Evolutionary conservation across 2,888 invertebrate genomes (phyloP).

Genomic region (Nephrocerus scutellatus): DNA sequence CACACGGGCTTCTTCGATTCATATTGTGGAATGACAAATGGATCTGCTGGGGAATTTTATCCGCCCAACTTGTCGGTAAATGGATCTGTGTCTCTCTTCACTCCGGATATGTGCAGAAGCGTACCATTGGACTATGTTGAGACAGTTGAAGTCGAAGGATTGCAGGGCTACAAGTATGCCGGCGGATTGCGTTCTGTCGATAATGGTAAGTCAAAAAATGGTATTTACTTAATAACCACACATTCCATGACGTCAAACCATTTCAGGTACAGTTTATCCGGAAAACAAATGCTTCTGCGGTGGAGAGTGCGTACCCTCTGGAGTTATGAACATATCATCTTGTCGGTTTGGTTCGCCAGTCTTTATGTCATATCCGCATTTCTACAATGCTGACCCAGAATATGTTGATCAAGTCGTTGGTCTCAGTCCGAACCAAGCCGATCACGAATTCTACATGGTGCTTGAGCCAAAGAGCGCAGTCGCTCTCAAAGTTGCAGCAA

Average conservation of each 20-base stretch:
- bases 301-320: conserved; percentile 65
- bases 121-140: conserved; percentile 56
- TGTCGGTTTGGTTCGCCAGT: conserved; percentile 76
- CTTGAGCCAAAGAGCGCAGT: conserved; percentile 71
- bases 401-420: conserved; percentile 61
- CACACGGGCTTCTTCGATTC: conserved; percentile 51
- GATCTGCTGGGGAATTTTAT: conserved; percentile 76
- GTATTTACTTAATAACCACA: background rate
- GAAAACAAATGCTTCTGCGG: conserved; percentile 67
- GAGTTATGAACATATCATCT: conserved; percentile 69
- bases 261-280: conserved; percentile 53
- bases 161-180: conserved; percentile 61
- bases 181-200: conserved; percentile 60
- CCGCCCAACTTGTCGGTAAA: conserved; percentile 57
- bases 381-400: conserved; percentile 65
- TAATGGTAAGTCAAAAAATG: conserved; percentile 51
- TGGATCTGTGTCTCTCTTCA: conserved; percentile 56
- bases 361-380: conserved; percentile 79
- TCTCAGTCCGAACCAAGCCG: conserved; percentile 55
- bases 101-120: conserved; percentile 69
- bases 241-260: background rate
- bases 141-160: conserved; percentile 53
- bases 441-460: conserved; percentile 69
- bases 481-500: conserved; percentile 66
- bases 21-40: conserved; percentile 57